Evolutionary conservation across 2,888 invertebrate species (phyloP), one percentile per base, ranked within the genome.

Genomic region (Copidosoma aretas): DNA sequence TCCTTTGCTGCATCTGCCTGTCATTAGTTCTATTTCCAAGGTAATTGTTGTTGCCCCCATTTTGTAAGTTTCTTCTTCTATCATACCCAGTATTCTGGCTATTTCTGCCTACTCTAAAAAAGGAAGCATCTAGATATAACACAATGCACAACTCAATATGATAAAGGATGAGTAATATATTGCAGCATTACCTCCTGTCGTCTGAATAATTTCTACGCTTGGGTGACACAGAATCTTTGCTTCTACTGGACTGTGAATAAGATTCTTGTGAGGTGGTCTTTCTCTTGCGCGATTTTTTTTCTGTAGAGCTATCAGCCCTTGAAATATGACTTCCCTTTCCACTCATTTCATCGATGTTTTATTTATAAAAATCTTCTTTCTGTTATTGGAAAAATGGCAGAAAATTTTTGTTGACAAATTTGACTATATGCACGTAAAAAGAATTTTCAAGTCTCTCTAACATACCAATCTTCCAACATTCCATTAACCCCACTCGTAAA

Each of bases 141-240:
- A 8, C 32, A 32, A 3, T 32, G 32, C 32, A 32, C 32, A 32
- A 8, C 8, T 32, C 8, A 46, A 46, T 12, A 46, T 46, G 43
- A 3, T 19, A 19, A 49, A 3, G 10, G 52, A 1, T 8, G 2
- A 10, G n/a, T 21, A 12, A 12, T 12, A 19, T 3, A 21, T 52
- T 52, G 1, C 3, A 75, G 51, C 77, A 79, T 39, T 71, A 74
- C 32, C 76, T 76, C 57, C 78, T 82, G 43, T 79, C 79, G 24
- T 78, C 79, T 25, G 76, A 77, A 5, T 73, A 39, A 56, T 76
- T 77, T 54, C 77, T 76, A 22, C 73, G 74, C 41, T 74, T 75
- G 22, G 73, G 63, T 12, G 75, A 75, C 12, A 57, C 53, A 5
- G 72, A 74, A 1, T 77, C 69, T 32, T 61, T 67, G 14, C 73